Conservation (phyloP, 2,888 invertebrate genomes). For the Metalampra italica region DNA sequence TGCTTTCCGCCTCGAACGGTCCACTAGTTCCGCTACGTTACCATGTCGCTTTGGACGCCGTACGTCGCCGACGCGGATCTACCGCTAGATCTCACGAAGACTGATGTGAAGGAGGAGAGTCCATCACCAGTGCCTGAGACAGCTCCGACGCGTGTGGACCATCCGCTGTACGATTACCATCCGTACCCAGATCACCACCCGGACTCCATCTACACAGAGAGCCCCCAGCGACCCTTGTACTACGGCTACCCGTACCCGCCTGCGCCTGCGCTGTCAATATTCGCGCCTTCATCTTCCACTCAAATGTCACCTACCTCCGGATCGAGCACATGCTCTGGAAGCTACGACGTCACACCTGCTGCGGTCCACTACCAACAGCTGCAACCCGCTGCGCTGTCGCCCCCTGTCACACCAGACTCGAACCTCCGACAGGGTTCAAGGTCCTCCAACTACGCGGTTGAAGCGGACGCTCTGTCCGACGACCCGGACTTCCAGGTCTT, state of each 20-base stretch:
- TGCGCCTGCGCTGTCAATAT: neutral
- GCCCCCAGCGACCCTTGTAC: slow-evolving; percentile 1
- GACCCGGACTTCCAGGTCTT: slow-evolving; percentile 83
- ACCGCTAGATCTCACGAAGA: slow-evolving; percentile 33
- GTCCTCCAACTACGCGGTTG: slow-evolving; percentile 11
- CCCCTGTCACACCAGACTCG: slow-evolving; percentile 17
- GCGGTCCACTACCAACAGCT: neutral
- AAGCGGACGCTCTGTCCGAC: slow-evolving; percentile 38
- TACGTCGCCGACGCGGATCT: slow-evolving; percentile 36
- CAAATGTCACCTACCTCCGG: slow-evolving; percentile 34
- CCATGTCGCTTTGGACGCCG: slow-evolving; percentile 62
- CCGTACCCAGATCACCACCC: no score
- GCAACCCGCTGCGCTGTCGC: slow-evolving; percentile 24
- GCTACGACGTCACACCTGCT: slow-evolving; percentile 22
- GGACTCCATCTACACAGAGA: no score
- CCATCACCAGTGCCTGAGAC: no score
- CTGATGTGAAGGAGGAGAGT: slow-evolving; percentile 51
- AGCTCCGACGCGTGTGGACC: no score
- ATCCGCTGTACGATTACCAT: no score
- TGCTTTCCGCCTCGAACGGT: slow-evolving; percentile 15
- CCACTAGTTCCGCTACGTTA: slow-evolving; percentile 13
- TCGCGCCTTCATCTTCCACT: slow-evolving; percentile 20
- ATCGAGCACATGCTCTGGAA: slow-evolving; percentile 20
- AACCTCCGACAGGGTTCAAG: neutral
- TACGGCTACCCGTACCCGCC: slow-evolving; percentile 13